Evolutionary conservation across 2,797 vertebrate species (phyloP).

Genomic region (Sparus aurata): DNA sequence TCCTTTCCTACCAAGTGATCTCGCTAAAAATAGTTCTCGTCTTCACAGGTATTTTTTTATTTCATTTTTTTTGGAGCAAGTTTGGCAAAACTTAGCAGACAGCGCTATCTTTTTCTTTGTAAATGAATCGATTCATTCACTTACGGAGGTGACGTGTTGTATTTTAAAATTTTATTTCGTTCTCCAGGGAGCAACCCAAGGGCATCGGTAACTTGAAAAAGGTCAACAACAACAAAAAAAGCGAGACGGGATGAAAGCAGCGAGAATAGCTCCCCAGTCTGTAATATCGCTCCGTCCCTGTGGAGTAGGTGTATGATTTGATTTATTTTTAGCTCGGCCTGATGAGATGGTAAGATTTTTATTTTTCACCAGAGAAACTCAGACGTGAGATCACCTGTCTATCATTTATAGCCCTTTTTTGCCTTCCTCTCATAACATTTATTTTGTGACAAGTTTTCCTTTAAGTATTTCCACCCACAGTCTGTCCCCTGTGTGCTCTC

Average conservation of each 20-base stretch:
- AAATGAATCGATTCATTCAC: slow-evolving; percentile 41
- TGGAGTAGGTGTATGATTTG: slow-evolving; percentile 36
- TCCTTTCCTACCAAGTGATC: slow-evolving; percentile 34
- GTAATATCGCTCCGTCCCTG: slow-evolving; percentile 24
- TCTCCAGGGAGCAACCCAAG: slow-evolving; percentile 38
- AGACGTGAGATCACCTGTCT: slow-evolving; percentile 33
- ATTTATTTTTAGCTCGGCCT: slow-evolving; percentile 54
- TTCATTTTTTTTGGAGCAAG: slow-evolving; percentile 35
- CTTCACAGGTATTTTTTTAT: slow-evolving; percentile 15
- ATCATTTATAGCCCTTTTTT: slow-evolving; percentile 25
- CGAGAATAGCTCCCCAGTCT: slow-evolving; percentile 20
- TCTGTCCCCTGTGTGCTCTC: slow-evolving; percentile 20
- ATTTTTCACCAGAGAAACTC: slow-evolving; percentile 16
- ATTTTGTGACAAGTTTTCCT: slow-evolving; percentile 33
- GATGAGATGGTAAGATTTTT: neutral
- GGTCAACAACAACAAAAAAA: slow-evolving; percentile 38
- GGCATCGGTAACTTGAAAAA: slow-evolving; percentile 42
- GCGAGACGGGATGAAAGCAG: slow-evolving; percentile 24
- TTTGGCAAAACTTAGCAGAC: slow-evolving; percentile 63
- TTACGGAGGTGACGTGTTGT: slow-evolving; percentile 31
- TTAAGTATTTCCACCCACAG: slow-evolving; percentile 2
- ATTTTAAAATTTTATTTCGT: slow-evolving; percentile 40
- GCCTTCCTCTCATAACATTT: slow-evolving; percentile 30
- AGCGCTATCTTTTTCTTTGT: slow-evolving; percentile 29
- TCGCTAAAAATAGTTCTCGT: slow-evolving; percentile 53